A percentile compares a stretch with the other conserved stretches of the same genome.
phyloP scores from a whole-genome alignment of 2,888 invertebrate species.

The Acleris literana region DNA sequence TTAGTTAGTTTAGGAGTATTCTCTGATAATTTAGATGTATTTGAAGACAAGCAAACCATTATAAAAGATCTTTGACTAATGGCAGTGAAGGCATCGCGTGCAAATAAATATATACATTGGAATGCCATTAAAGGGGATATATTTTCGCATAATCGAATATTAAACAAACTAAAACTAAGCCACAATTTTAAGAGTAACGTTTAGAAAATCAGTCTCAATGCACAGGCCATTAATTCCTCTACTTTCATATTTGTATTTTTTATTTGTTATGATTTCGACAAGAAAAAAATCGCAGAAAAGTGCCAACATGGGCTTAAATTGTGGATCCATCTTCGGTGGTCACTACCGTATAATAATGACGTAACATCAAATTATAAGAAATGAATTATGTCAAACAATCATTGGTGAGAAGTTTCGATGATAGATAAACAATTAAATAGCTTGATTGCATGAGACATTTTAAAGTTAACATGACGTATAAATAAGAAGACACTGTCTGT shows the following conservation, averaged over 20 bases:
- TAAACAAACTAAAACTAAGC: slow-evolving; percentile 56
- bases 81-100: slow-evolving; percentile 33
- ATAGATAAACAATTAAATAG: too few relatives aligned
- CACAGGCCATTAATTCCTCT: slow-evolving; percentile 78
- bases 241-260: slow-evolving; percentile 42
- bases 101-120: slow-evolving; percentile 26
- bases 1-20: slow-evolving; percentile 7
- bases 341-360: too few relatives aligned
- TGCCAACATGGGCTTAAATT: not conserved
- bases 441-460: too few relatives aligned
- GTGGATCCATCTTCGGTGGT: too few relatives aligned
- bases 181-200: slow-evolving; percentile 66
- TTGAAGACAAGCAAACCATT: slow-evolving; percentile 24
- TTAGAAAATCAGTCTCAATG: slow-evolving; percentile 83
- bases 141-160: slow-evolving; percentile 47
- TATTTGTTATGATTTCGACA: slow-evolving; percentile 11
- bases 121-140: slow-evolving; percentile 25
- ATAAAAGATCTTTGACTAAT: slow-evolving; percentile 6
- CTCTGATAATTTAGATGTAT: slow-evolving; percentile 22
- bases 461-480: too few relatives aligned
- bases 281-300: not conserved
- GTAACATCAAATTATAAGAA: too few relatives aligned
- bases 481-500: too few relatives aligned
- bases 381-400: too few relatives aligned
- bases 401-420: too few relatives aligned